Conservation (phyloP, 2,888 invertebrate genomes). For the Stomorhina lunata region DNA sequence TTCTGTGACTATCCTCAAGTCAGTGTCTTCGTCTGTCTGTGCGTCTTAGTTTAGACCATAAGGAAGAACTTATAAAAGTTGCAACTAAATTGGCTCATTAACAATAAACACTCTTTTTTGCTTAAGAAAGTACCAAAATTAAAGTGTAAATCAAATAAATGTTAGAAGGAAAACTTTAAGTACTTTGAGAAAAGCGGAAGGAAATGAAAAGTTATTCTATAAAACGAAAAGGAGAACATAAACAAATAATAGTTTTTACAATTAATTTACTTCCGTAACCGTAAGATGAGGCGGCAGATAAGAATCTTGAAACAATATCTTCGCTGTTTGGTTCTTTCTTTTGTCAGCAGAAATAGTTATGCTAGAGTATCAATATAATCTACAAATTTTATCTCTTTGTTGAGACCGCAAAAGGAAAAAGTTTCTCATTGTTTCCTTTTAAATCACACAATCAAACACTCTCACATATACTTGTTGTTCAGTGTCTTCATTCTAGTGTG, state of each 20-base stretch:
- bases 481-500: not conserved
- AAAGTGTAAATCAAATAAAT: conserved; percentile 69
- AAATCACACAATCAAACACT: too few species aligned
- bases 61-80: conserved; percentile 52
- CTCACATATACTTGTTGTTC: not conserved
- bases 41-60: not conserved
- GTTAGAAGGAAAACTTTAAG: conserved; percentile 54
- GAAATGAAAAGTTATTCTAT: not conserved
- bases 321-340: not conserved
- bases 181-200: conserved; percentile 12
- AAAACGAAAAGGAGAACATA: not conserved
- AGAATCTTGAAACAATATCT: not conserved
- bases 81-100: conserved; percentile 69
- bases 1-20: too few species aligned
- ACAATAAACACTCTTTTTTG: conserved; percentile 67
- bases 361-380: conserved; percentile 44
- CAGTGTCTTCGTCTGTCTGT: not conserved
- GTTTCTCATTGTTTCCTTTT: not conserved
- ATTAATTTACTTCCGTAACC: conserved; percentile 65
- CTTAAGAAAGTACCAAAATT: conserved; percentile 25
- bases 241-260: conserved; percentile 58
- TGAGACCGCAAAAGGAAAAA: conserved; percentile 20
- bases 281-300: not conserved
- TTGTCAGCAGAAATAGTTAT: not conserved
- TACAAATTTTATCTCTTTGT: not conserved